Conservation (phyloP, 2,888 invertebrate genomes). For the Branchinecta sandiegonensis region DNA sequence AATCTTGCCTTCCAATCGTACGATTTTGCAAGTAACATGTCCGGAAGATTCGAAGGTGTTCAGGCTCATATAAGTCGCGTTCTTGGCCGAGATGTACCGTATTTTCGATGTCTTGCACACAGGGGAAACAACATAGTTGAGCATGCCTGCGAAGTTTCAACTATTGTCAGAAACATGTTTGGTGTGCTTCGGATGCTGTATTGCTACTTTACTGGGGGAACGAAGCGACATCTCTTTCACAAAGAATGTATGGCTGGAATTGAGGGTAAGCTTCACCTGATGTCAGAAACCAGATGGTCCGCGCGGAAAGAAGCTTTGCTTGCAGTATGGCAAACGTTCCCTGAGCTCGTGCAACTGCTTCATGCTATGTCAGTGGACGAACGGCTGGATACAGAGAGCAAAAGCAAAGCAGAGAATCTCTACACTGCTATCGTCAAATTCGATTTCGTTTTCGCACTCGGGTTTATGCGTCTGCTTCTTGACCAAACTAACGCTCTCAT, state of each 20-base stretch:
- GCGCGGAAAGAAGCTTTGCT: slow-evolving; percentile 6
- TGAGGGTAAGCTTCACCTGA: slow-evolving; percentile 17
- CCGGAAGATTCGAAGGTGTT: background rate
- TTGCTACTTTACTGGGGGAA: slow-evolving; percentile 9
- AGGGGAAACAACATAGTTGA: background rate
- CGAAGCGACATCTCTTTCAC: slow-evolving; percentile 7
- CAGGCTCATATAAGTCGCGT: slow-evolving; percentile 10
- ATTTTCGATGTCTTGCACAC: slow-evolving; percentile 10
- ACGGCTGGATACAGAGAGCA: background rate
- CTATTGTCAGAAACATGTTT: slow-evolving; percentile 9
- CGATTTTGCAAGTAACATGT: background rate
- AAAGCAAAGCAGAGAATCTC: background rate
- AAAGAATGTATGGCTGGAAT: background rate
- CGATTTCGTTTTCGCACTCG: background rate
- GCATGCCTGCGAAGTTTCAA: slow-evolving; percentile 6
- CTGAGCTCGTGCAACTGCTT: background rate
- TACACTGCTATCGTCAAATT: background rate
- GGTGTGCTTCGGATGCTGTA: background rate
- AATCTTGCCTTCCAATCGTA: slow-evolving; percentile 16
- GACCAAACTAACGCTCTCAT: background rate
- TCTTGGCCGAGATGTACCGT: background rate
- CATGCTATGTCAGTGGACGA: background rate
- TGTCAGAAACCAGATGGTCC: slow-evolving; percentile 15
- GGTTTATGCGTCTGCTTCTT: background rate
- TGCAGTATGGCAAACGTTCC: background rate